Conservation (phyloP, 2,113 vertebrate species). For the Todiramphus saurophagus region DNA sequence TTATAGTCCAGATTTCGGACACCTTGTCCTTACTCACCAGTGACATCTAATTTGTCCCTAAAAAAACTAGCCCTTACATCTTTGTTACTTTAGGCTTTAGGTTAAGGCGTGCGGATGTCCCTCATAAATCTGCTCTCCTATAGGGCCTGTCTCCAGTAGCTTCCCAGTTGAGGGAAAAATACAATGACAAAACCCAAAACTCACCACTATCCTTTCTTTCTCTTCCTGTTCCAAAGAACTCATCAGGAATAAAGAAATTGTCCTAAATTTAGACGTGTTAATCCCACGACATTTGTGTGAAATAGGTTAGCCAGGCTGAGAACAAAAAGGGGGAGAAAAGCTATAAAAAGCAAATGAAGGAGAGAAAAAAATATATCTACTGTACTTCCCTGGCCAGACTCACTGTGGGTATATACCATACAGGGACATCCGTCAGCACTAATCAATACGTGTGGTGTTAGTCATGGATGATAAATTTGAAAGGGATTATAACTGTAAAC, state of each 20-base stretch:
- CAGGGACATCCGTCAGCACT: conserved; percentile 83
- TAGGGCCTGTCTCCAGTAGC: conserved; percentile 34
- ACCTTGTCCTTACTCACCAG: conserved; percentile 74
- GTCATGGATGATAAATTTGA: conserved; percentile 89
- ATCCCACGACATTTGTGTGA: conserved; percentile 38
- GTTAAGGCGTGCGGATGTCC: conserved; percentile 63
- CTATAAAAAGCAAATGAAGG: conserved; percentile 69
- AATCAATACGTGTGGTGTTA: conserved; percentile 85
- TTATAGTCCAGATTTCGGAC: conserved; percentile 73
- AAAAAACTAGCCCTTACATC: conserved; percentile 69
- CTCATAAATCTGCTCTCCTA: conserved; percentile 75
- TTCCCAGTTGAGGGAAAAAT: not conserved
- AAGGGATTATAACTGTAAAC: conserved; percentile 90
- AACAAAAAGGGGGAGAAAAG: conserved; percentile 56
- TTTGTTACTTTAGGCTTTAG: conserved; percentile 73
- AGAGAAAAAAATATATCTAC: conserved; percentile 43
- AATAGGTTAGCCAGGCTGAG: conserved; percentile 56
- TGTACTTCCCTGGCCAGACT: conserved; percentile 66
- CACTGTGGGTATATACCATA: conserved; percentile 64
- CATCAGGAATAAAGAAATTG: conserved; percentile 48
- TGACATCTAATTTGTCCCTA: conserved; percentile 76
- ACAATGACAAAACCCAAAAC: not conserved
- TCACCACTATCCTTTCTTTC: not conserved
- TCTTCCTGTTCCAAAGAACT: conserved; percentile 28
- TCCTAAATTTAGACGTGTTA: conserved; percentile 64